These are phyloP conservation scores for Anomalospiza imberbis DNA, from an alignment of 2,797 vertebrate genomes.

Conservation along the genomic window DNA sequence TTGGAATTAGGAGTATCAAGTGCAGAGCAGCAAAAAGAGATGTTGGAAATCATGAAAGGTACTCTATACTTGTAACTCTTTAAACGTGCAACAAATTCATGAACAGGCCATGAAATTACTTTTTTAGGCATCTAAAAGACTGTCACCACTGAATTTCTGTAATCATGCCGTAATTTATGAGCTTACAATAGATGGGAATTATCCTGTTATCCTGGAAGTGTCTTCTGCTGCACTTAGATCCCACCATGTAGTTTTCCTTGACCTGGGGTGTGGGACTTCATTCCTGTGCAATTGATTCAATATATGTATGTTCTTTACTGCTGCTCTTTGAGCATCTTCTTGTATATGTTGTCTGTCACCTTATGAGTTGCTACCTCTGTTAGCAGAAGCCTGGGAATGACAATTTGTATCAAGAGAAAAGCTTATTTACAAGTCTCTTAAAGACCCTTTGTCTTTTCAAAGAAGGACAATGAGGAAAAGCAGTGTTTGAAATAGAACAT, in stretches of 20 bases:
- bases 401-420: not conserved
- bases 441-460: not conserved
- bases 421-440: not conserved
- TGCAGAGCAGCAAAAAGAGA: not conserved
- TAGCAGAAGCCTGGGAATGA: not conserved
- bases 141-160: not conserved
- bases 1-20: not conserved
- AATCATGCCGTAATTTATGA: not conserved
- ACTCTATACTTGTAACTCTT: rapidly evolving
- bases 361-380: not conserved
- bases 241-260: not conserved
- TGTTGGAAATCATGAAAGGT: not conserved
- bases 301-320: not conserved
- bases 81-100: not conserved
- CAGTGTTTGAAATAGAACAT: not conserved
- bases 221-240: not conserved
- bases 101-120: not conserved
- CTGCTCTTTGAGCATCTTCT: not conserved
- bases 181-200: rapidly evolving
- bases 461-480: not conserved
- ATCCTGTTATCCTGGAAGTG: not conserved
- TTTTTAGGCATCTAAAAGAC: not conserved
- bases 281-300: not conserved
- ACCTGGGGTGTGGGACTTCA: not conserved
- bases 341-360: not conserved